Percentiles rank a stretch among this genome's conserved stretches.
Conservation (phyloP, 2,888 invertebrate species). For the Stomorhina lunata region DNA sequence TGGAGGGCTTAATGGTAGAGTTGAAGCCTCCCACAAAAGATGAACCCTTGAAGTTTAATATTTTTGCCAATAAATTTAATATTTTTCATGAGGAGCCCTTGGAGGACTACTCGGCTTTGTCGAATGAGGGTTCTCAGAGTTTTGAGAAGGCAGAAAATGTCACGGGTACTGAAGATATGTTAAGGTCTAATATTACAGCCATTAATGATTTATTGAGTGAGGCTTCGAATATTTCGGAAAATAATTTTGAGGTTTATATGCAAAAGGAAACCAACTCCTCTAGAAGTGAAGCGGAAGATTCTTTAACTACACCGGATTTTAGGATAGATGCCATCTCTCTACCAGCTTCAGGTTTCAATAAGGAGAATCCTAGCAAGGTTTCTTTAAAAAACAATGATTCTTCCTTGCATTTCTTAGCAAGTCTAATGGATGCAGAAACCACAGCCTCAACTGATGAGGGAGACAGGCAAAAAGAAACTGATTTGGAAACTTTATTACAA, state of each 20-base stretch:
- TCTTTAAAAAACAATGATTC: constrained; percentile 65
- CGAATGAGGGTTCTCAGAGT: constrained; percentile 43
- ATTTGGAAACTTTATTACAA: constrained; percentile 72
- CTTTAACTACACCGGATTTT: constrained; percentile 61
- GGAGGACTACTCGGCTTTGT: constrained; percentile 44
- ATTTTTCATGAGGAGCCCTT: constrained; percentile 67
- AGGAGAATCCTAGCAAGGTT: constrained; percentile 23
- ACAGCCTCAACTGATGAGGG: not conserved
- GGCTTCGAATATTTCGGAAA: constrained; percentile 30
- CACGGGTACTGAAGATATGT: not conserved
- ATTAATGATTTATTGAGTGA: constrained; percentile 16
- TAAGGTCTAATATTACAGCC: not conserved
- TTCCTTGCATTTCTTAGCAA: constrained; percentile 71
- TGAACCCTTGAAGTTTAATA: constrained; percentile 78
- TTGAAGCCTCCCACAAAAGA: constrained; percentile 72
- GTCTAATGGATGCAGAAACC: constrained; percentile 62
- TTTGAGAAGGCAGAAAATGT: constrained; percentile 19
- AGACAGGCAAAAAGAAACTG: constrained; percentile 36
- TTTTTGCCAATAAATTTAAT: constrained; percentile 76
- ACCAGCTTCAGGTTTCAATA: constrained; percentile 69
- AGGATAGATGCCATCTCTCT: constrained; percentile 74
- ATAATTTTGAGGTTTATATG: not conserved
- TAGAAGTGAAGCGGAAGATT: constrained; percentile 30
- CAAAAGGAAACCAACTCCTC: not conserved
- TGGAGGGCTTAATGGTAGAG: constrained; percentile 17